These are phyloP conservation scores for Catalaphyllia jardinei DNA, from an alignment of 64 coral and sea anemone species.

Conservation along the genomic window DNA sequence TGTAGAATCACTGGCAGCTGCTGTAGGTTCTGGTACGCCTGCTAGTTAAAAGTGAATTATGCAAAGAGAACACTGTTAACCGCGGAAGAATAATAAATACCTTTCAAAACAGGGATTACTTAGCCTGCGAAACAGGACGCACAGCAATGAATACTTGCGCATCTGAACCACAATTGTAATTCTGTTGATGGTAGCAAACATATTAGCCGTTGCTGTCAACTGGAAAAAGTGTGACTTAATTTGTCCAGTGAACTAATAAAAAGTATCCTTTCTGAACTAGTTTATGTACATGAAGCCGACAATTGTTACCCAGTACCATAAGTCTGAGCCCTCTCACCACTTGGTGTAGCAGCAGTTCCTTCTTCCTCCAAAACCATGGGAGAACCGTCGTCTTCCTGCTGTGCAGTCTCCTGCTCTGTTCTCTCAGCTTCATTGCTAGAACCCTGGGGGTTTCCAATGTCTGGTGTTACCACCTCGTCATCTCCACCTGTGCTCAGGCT, in stretches of 20 bases:
- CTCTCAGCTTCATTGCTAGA: neutral
- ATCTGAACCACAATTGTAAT: too few species aligned
- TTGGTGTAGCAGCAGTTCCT: neutral
- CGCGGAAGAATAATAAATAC: neutral
- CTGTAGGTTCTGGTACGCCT: neutral
- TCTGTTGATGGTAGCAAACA: too few species aligned
- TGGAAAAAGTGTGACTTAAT: too few species aligned
- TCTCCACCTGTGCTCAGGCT: neutral
- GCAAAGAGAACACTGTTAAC: neutral
- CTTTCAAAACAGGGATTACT: neutral
- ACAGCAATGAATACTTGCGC: too few species aligned
- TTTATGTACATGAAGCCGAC: too few species aligned
- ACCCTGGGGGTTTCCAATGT: neutral
- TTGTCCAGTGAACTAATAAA: too few species aligned
- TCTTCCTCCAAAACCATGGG: slow-evolving; percentile 31
- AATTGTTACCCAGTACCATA: neutral
- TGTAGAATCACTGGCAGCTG: neutral
- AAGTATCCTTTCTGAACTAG: too few species aligned
- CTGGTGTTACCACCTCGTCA: neutral
- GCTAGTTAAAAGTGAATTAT: neutral
- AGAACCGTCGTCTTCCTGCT: slow-evolving; percentile 2
- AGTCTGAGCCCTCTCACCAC: neutral
- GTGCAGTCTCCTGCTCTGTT: neutral
- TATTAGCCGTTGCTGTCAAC: too few species aligned
- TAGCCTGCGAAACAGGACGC: too few species aligned